A percentile compares a stretch with the other conserved stretches of the same genome.
Evolutionary conservation across 2,113 vertebrate species (phyloP).

Genomic region (Thalassarche chlororhynchos): DNA sequence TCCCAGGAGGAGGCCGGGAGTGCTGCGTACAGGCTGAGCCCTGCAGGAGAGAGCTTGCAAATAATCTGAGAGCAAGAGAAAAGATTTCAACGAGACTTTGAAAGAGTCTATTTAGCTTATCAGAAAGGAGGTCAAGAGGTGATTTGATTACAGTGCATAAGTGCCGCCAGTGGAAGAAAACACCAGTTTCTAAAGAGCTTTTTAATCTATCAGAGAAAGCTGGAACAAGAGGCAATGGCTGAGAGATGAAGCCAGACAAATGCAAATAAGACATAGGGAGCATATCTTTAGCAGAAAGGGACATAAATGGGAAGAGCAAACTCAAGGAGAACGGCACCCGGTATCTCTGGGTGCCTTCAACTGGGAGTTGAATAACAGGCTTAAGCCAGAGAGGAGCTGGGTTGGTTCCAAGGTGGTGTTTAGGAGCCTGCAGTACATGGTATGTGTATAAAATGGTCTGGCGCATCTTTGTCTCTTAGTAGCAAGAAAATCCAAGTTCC

Average conservation of each 20-base stretch:
- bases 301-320: constrained; percentile 29
- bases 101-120: constrained; percentile 61
- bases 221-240: background rate
- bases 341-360: background rate
- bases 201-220: constrained; percentile 49
- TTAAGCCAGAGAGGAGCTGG: background rate
- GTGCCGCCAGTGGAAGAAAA: constrained; percentile 33
- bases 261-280: constrained; percentile 31
- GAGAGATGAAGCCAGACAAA: constrained; percentile 50
- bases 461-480: background rate
- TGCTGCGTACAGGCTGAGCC: background rate
- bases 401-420: background rate
- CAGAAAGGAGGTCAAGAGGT: constrained; percentile 61
- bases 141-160: constrained; percentile 62
- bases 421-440: background rate
- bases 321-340: constrained; percentile 7
- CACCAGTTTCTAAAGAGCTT: constrained; percentile 53
- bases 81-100: background rate
- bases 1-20: background rate
- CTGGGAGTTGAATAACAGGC: background rate
- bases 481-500: background rate
- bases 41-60: constrained; percentile 3
- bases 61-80: constrained; percentile 44
- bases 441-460: background rate
- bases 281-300: constrained; percentile 23